phyloP scores from a whole-genome alignment of 2,113 vertebrate species.

The Typhlomys cinereus region DNA sequence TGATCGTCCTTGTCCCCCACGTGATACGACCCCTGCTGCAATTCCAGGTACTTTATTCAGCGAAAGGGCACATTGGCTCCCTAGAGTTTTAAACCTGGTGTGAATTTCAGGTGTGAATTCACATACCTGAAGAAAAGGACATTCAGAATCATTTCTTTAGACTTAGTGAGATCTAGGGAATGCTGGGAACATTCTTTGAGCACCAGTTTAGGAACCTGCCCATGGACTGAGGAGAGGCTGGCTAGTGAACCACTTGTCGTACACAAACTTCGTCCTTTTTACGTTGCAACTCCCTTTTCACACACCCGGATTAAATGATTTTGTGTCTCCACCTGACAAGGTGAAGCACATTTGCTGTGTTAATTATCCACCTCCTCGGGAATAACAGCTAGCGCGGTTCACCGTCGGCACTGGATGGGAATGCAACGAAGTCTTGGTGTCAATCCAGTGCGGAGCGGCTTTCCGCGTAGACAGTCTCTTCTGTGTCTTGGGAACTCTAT shows the following conservation, averaged over 20 bases:
- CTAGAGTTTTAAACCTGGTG: neutral
- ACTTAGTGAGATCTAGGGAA: neutral
- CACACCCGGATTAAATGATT: neutral
- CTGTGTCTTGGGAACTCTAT: too few species aligned
- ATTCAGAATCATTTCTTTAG: neutral
- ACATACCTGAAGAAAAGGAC: neutral
- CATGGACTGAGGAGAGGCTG: neutral
- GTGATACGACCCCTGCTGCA: neutral
- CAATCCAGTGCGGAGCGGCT: too few species aligned
- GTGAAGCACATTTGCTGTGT: neutral
- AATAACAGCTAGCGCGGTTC: neutral
- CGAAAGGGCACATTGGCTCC: neutral
- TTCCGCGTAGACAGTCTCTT: rapidly evolving
- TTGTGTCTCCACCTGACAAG: neutral
- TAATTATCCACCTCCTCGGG: neutral
- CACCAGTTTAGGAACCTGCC: neutral
- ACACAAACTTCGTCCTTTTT: neutral
- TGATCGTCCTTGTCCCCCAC: neutral
- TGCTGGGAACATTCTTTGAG: neutral
- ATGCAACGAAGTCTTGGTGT: neutral
- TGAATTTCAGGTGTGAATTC: neutral
- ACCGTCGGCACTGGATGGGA: neutral
- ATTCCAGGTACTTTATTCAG: neutral
- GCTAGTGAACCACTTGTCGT: neutral
- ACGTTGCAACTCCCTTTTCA: neutral